A percentile compares a stretch with the other conserved stretches of the same genome.
phyloP scores from a whole-genome alignment of 2,888 invertebrate genomes.

The Habrosyne pyritoides region DNA sequence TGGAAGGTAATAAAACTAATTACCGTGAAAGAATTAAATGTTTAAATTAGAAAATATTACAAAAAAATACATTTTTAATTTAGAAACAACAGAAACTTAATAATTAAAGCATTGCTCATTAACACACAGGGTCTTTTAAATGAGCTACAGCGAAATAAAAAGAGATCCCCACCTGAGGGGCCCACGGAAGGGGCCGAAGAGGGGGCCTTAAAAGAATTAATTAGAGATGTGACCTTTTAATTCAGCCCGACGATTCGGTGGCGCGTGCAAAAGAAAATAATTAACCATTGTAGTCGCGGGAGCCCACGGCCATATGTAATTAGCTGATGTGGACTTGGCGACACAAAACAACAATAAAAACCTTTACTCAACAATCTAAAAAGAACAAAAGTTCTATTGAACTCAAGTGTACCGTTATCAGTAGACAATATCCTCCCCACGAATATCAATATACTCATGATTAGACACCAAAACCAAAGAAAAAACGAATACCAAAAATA shows the following conservation, averaged over 20 bases:
- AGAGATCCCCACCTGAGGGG: slow-evolving; percentile 17
- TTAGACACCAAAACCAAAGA: too few species aligned
- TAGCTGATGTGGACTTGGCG: slow-evolving; percentile 30
- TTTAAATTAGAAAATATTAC: neutral
- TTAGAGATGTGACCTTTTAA: slow-evolving; percentile 42
- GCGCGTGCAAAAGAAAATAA: slow-evolving; percentile 42
- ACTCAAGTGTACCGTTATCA: too few species aligned
- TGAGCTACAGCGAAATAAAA: neutral
- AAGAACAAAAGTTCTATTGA: too few species aligned
- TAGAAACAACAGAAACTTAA: neutral
- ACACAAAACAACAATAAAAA: neutral
- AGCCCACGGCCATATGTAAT: slow-evolving; percentile 38
- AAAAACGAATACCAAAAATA: too few species aligned
- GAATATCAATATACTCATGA: too few species aligned
- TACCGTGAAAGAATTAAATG: neutral
- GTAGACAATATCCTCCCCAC: too few species aligned
- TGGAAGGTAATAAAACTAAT: too few species aligned
- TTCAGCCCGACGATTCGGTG: slow-evolving; percentile 30
- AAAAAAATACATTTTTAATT: neutral
- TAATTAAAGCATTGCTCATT: neutral
- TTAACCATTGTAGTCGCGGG: slow-evolving; percentile 42
- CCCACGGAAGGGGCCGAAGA: slow-evolving; percentile 2
- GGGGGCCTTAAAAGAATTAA: slow-evolving; percentile 35
- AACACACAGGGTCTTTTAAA: neutral
- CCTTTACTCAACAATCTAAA: neutral